These are phyloP conservation scores for Pachliopta kotzebuea DNA, from an alignment of 2,888 invertebrate species.

Conservation along the genomic window DNA sequence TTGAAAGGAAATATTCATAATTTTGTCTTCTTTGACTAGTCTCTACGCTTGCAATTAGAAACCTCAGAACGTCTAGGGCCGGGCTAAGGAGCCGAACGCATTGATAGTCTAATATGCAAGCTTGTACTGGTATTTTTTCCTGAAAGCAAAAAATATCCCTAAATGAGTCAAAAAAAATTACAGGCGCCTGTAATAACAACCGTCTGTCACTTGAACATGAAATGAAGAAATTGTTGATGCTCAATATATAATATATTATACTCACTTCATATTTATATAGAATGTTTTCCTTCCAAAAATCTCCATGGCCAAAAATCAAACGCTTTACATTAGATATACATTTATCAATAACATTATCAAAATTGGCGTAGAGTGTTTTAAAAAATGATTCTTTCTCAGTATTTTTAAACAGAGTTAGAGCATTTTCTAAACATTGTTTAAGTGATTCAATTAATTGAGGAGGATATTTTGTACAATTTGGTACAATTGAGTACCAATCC, in stretches of 20 bases:
- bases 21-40: conserved; percentile 8
- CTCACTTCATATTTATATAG: conserved; percentile 36
- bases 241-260: not conserved
- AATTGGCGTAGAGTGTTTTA: conserved; percentile 18
- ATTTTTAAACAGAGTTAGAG: conserved; percentile 29
- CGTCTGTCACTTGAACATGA: not conserved
- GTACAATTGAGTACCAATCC: not conserved
- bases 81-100: conserved; percentile 22
- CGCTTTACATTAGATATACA: conserved; percentile 23
- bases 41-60: conserved; percentile 19
- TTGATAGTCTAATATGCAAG: conserved; percentile 29
- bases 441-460: conserved; percentile 23
- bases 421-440: conserved; percentile 26
- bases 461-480: conserved; percentile 20
- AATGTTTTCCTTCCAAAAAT: conserved; percentile 36
- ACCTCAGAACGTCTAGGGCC: conserved; percentile 22
- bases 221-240: not conserved
- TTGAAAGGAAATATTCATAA: conserved; percentile 16
- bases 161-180: no score
- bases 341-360: conserved; percentile 23
- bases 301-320: conserved; percentile 36
- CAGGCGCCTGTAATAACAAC: no score
- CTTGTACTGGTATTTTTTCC: conserved; percentile 24
- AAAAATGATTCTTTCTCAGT: conserved; percentile 30
- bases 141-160: no score